Base-by-base conservation (phyloP, 1,140 invertebrate genomes). In the Drosophila ohnishii region DNA sequence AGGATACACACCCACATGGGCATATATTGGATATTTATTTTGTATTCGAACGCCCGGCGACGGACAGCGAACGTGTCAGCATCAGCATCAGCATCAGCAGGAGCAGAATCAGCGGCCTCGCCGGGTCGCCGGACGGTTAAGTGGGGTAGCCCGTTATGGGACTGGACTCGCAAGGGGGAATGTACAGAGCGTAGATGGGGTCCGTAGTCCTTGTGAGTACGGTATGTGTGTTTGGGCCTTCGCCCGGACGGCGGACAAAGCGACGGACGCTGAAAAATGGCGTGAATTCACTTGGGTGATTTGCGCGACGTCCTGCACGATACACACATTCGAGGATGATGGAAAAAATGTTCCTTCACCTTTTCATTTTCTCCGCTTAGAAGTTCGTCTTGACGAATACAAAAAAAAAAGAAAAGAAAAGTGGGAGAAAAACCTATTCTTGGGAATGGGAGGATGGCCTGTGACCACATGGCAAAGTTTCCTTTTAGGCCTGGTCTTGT, bases 1-100 rank as follows among this genome's bases (percentile, higher is more conserved):
- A 90, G 90, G 89, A 90, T 87, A 90, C 89, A 85, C 73, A 84
- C 81, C 74, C 86, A 88, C 72, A 81, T 89, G 86, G 78, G 86
- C 85, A 89, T 90, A 89, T 89, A 89, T 89, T 90, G 74, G 81
- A 89, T 90, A 90, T 90, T 90, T 90, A 90, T 90, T 88, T 90
- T 90, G 85, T 90, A 89, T 90, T 90, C 80, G 76, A 89, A 86
- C 82, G 73, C 79, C 63, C 78, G 70, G 75, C 74, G 66, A 72
- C 81, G 85, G 89, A 83, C 89, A 90, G 62, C 72, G 84, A 88
- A 85, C 78, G 76, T 87, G 84, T 87, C 81, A 86, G 69, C 63
- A 78, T 71, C 69, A 71, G 79, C 79, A 40, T 82, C 80, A 28
- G 25, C 25, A 28, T 28, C 25, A 84, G 40, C 25, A 84, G 40